A percentile compares a stretch with the other conserved stretches of the same genome.
Conservation (phyloP, 2,113 vertebrate genomes). For the Lepus timidus region DNA sequence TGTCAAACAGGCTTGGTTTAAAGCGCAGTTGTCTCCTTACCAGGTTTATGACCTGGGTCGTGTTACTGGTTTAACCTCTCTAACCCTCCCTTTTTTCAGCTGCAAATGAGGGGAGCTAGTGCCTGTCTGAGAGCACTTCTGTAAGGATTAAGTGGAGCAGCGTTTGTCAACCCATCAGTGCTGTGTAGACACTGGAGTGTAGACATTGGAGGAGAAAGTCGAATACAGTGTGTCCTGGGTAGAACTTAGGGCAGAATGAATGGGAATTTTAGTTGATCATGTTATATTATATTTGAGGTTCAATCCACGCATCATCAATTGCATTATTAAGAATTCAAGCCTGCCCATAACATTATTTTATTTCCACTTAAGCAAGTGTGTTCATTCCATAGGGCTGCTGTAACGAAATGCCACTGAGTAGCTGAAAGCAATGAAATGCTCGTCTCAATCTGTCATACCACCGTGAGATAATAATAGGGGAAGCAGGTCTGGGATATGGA, state of each 20-base stretch:
- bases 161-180: neutral
- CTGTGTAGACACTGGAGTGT: fast-evolving
- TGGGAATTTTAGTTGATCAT: neutral
- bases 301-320: neutral
- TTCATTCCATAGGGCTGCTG: neutral
- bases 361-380: neutral
- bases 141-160: neutral
- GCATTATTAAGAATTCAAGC: neutral
- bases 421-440: neutral
- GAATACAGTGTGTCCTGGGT: neutral
- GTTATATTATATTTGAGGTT: neutral
- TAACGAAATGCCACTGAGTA: neutral
- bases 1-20: conserved; percentile 51
- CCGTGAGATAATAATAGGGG: no score
- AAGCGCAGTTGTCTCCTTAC: conserved; percentile 37
- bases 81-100: neutral
- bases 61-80: conserved; percentile 47
- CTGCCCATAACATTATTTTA: neutral
- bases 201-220: neutral
- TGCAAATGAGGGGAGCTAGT: neutral
- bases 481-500: no score
- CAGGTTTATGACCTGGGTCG: conserved; percentile 48
- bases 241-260: neutral
- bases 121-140: neutral
- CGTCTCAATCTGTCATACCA: neutral